These are phyloP conservation scores for Coreius guichenoti DNA, from an alignment of 2,797 vertebrate species.

Conservation along the genomic window DNA sequence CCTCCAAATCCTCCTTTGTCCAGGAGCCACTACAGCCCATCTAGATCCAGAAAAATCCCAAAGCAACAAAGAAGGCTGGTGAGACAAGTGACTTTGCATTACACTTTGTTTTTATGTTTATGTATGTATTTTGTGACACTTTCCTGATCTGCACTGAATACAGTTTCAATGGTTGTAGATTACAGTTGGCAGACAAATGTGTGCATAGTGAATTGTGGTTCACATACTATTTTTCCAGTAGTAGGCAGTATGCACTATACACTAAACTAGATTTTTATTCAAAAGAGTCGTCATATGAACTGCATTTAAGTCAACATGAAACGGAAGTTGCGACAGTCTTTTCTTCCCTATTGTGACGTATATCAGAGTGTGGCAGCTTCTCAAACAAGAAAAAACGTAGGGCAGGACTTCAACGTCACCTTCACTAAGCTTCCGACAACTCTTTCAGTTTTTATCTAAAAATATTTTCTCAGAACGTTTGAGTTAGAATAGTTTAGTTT, in stretches of 20 bases:
- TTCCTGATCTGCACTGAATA: not conserved
- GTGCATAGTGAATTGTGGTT: not conserved
- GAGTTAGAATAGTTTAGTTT: no score
- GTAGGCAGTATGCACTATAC: not conserved
- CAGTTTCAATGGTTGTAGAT: not conserved
- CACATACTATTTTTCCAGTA: not conserved
- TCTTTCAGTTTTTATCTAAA: no score
- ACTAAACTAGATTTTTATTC: not conserved
- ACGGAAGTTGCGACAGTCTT: no score
- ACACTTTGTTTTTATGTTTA: not conserved
- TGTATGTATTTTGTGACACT: not conserved
- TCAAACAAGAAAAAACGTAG: not conserved
- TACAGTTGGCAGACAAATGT: not conserved
- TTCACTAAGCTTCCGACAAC: no score
- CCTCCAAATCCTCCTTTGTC: constrained; percentile 60
- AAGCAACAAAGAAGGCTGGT: constrained; percentile 72
- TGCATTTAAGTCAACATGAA: not conserved
- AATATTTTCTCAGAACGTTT: no score
- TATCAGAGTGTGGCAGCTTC: no score
- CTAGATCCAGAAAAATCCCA: constrained; percentile 63
- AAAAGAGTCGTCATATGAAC: not conserved
- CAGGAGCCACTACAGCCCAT: constrained; percentile 69
- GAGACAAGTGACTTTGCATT: constrained; percentile 39
- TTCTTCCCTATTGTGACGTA: no score
- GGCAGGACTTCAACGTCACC: no score